Evolutionary conservation across 2,797 vertebrate species (phyloP), one percentile per base, ranked within the genome.

Genomic region (Sylvilagus floridanus): DNA sequence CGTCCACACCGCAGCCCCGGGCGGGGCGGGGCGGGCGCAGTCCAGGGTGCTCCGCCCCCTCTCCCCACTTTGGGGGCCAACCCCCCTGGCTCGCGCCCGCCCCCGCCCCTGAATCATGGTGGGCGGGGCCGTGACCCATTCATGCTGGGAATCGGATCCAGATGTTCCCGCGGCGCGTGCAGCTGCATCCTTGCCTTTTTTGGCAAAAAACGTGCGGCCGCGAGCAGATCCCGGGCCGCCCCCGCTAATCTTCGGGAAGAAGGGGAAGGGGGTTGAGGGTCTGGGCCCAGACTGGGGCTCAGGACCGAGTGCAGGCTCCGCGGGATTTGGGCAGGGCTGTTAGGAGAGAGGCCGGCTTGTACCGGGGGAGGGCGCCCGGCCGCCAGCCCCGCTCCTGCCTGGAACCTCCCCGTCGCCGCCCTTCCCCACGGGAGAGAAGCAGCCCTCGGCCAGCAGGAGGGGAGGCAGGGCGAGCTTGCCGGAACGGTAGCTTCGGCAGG

Each of bases 141-240:
- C 98, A 98, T 98, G 98, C 98, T 98, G 98, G 97, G 98, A 98
- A 99, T 98, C 97, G 98, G 98, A 98, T 98, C 98, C 98, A 99
- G 98, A 99, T 98, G 98, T 98, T 98, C 96, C 96, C 94, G 96
- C 21, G 65, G 98, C 98, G 89, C 90, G 92, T 96, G 98, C 98
- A 98, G 98, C 97, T 98, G 98, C 98, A 98, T 97, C 97, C 97
- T 98, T 99, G 98, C 98, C 98, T 99, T 99, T 99, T 99, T 98
- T 99, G 98, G 98, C 98, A 97, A 98, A 98, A 98, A 98, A 97
- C 97, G 95, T 98, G 97, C 97, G 97, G 97, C 97, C 86, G 92
- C 84, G 94, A 98, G 97, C 97, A 88, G 97, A 98, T 98, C 98
- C 97, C 19, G 76, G 97, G 90, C 95, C 90, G 90, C 93, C 96